Conservation (phyloP, 2,113 vertebrate genomes). For the Strix aluco region DNA sequence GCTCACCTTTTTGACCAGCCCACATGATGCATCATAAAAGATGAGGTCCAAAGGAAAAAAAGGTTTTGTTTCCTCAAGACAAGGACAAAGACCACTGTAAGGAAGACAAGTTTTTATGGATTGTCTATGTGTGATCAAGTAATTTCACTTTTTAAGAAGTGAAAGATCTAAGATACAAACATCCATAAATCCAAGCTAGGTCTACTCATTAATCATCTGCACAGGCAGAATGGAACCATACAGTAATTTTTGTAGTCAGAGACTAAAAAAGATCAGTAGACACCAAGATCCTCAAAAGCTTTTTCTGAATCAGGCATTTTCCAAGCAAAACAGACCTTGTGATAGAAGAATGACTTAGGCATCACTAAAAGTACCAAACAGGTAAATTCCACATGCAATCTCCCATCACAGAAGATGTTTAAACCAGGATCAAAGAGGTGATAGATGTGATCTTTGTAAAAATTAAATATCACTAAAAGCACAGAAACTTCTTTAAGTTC, state of each 20-base stretch:
- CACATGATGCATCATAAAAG: neutral
- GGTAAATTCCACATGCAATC: neutral
- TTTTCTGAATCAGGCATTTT: neutral
- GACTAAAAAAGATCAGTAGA: neutral
- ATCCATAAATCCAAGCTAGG: neutral
- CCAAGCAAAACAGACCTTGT: neutral
- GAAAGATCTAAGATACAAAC: neutral
- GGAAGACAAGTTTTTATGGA: neutral
- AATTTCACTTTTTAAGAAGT: neutral
- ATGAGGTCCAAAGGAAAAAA: neutral
- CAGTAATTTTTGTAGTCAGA: neutral
- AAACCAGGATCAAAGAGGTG: neutral
- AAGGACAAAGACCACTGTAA: neutral
- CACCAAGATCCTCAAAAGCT: neutral
- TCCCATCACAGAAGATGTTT: neutral
- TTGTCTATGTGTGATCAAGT: neutral
- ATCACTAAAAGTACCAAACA: neutral
- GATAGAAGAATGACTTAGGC: neutral
- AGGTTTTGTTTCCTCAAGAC: neutral
- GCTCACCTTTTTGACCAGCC: neutral
- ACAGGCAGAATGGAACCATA: neutral
- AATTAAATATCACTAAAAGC: neutral
- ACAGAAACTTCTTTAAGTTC: neutral
- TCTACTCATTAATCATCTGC: neutral
- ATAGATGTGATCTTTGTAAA: neutral